These are phyloP conservation scores for Daphoenositta chrysoptera DNA, from an alignment of 2,113 vertebrate genomes.

Conservation along the genomic window DNA sequence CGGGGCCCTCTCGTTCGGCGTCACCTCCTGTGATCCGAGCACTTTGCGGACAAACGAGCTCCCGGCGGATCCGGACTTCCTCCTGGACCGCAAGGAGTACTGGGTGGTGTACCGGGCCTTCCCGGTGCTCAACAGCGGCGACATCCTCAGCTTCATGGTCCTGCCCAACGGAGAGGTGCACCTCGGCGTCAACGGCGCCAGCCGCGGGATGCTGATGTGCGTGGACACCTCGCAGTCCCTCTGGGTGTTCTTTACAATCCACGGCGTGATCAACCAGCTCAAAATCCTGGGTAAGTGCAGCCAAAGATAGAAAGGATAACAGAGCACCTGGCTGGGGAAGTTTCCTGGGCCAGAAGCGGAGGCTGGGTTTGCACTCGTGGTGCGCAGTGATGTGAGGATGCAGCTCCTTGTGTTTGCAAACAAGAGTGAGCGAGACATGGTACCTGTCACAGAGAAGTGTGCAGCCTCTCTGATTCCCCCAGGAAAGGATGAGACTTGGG, in stretches of 20 bases:
- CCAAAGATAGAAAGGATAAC: neutral
- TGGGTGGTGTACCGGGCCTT: constrained; percentile 94
- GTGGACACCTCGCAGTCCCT: constrained; percentile 94
- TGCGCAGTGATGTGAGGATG: neutral
- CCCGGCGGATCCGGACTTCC: constrained; percentile 89
- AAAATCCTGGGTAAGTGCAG: constrained; percentile 84
- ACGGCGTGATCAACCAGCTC: constrained; percentile 90
- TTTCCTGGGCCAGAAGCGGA: neutral
- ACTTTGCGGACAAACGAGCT: constrained; percentile 88
- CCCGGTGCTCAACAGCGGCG: constrained; percentile 83
- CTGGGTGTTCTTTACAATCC: constrained; percentile 94
- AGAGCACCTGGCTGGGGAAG: neutral
- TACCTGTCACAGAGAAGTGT: neutral
- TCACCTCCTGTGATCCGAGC: constrained; percentile 95
- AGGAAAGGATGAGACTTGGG: neutral
- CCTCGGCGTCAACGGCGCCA: constrained; percentile 87
- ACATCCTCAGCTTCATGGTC: constrained; percentile 91
- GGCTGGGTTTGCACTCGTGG: neutral
- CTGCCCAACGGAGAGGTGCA: constrained; percentile 89
- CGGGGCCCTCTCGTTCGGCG: constrained; percentile 87
- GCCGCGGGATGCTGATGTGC: constrained; percentile 88
- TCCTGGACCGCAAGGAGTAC: constrained; percentile 97
- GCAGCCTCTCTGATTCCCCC: neutral
- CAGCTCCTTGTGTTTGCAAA: neutral
- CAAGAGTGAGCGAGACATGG: accelerated